Percentiles rank a stretch among this genome's conserved stretches.
Evolutionary conservation across 2,888 invertebrate species (phyloP).

Genomic region (Oxystoma pomonae): DNA sequence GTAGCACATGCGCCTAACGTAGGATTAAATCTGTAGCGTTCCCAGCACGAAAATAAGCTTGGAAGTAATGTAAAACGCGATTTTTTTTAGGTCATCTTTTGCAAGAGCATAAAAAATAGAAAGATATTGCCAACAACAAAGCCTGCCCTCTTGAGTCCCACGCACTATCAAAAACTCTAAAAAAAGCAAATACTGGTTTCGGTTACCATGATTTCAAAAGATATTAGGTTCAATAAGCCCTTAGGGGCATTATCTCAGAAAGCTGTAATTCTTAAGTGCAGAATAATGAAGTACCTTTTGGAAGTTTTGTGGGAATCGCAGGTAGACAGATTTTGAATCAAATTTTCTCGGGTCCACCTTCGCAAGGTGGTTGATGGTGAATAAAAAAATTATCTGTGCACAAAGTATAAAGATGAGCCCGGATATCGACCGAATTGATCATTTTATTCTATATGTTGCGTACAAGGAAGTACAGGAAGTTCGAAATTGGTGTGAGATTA

Average conservation of each 20-base stretch:
- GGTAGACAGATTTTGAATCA: neutral
- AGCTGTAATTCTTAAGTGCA: conserved; percentile 20
- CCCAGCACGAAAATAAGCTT: too few species aligned
- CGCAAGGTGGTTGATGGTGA: neutral
- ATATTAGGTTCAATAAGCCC: neutral
- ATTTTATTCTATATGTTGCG: too few species aligned
- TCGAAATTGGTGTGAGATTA: neutral
- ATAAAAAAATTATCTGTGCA: neutral
- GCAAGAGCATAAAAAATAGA: too few species aligned
- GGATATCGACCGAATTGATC: neutral
- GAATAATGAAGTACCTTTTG: conserved; percentile 19
- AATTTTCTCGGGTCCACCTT: neutral
- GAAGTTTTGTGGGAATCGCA: neutral
- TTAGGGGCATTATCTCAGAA: neutral
- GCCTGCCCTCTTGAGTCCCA: neutral
- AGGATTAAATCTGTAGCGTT: too few species aligned
- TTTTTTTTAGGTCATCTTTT: too few species aligned
- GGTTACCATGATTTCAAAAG: neutral
- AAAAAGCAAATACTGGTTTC: neutral
- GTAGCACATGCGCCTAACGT: too few species aligned
- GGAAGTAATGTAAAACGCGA: neutral
- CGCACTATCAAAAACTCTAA: neutral
- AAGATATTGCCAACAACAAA: neutral
- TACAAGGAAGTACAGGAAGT: neutral
- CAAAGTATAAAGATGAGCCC: neutral